phyloP scores from a whole-genome alignment of 1,140 invertebrate genomes.

The Calycopis cecrops region DNA sequence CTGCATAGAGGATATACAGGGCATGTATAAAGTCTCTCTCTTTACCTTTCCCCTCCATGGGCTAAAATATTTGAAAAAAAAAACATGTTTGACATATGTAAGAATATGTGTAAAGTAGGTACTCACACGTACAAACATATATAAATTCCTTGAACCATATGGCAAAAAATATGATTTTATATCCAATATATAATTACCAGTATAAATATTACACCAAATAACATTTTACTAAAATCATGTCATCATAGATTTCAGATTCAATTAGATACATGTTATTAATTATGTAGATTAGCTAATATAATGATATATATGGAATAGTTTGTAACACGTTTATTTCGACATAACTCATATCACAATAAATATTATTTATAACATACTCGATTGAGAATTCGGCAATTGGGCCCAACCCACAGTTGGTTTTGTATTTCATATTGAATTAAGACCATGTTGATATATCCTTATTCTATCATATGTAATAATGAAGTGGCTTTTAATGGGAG shows the following conservation, averaged over 20 bases:
- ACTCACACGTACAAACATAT: not conserved
- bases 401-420: slow-evolving; percentile 8
- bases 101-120: not conserved
- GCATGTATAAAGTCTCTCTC: too few species aligned
- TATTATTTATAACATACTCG: slow-evolving; percentile 1
- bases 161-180: not conserved
- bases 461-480: not conserved
- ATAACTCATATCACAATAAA: slow-evolving; percentile 5
- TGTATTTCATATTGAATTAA: slow-evolving; percentile 3
- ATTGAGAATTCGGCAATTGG: not conserved
- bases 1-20: too few species aligned
- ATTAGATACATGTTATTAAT: not conserved
- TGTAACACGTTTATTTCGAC: slow-evolving; percentile 6
- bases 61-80: too few species aligned
- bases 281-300: not conserved
- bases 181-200: too few species aligned
- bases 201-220: too few species aligned
- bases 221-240: too few species aligned
- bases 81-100: too few species aligned
- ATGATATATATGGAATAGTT: not conserved
- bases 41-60: too few species aligned
- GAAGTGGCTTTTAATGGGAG: too few species aligned
- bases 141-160: too few species aligned
- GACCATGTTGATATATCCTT: not conserved
- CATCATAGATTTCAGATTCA: not conserved